Conservation (phyloP, 2,797 vertebrate species). For the Spondyliosoma cantharus region DNA sequence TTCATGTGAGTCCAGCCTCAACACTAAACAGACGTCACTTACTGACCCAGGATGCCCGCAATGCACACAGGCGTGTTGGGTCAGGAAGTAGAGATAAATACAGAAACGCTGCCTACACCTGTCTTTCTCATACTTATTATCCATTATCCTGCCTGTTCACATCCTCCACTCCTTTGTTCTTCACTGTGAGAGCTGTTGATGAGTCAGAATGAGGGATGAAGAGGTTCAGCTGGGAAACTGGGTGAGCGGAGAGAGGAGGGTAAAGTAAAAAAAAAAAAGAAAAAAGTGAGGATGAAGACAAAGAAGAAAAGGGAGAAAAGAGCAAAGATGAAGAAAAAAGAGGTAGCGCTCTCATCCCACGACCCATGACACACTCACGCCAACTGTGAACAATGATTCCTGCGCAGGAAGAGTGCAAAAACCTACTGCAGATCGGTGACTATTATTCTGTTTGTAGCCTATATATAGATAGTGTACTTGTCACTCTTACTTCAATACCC, state of each 20-base stretch:
- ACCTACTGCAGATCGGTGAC: constrained; percentile 29
- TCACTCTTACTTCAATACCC: constrained; percentile 35
- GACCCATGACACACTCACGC: not conserved
- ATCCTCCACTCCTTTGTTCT: constrained; percentile 59
- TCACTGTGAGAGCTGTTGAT: constrained; percentile 54
- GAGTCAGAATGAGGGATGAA: constrained; percentile 67
- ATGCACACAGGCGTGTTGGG: constrained; percentile 36
- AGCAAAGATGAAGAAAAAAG: constrained; percentile 42
- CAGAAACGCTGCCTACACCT: constrained; percentile 59
- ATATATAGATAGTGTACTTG: constrained; percentile 41
- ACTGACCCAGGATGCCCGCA: constrained; percentile 50
- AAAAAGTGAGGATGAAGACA: constrained; percentile 43
- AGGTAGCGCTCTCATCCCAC: constrained; percentile 10
- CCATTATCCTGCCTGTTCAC: constrained; percentile 58
- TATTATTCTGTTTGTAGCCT: constrained; percentile 45
- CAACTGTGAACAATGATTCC: not conserved
- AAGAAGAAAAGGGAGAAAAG: constrained; percentile 35
- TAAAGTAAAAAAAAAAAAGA: constrained; percentile 19
- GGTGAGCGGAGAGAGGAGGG: constrained; percentile 34
- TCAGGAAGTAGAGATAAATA: constrained; percentile 50
- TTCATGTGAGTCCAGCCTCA: constrained; percentile 52
- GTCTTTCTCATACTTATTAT: constrained; percentile 52
- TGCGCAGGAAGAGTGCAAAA: constrained; percentile 19
- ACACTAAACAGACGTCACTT: constrained; percentile 47
- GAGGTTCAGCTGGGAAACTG: constrained; percentile 59